phyloP scores from a whole-genome alignment of 2,888 invertebrate species.

The Agonopterix alstromeriana region DNA sequence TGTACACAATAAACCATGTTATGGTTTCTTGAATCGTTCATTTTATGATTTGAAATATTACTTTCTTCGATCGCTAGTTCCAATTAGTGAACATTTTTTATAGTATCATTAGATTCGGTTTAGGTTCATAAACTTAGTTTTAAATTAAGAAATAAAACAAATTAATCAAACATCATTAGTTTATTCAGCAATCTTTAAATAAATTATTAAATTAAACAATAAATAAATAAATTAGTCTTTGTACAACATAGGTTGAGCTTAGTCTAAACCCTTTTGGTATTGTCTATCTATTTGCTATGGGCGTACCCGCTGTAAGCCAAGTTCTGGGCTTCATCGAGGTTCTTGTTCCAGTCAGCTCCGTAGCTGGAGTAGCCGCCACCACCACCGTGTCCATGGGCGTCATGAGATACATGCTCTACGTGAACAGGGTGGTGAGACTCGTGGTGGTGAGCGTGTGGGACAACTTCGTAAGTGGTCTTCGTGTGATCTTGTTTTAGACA shows the following conservation, averaged over 20 bases:
- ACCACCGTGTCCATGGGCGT: slow-evolving; percentile 34
- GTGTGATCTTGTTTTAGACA: slow-evolving; percentile 62
- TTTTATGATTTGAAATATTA: too few relatives aligned
- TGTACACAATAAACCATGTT: too few relatives aligned
- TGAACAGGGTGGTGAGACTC: slow-evolving; percentile 79
- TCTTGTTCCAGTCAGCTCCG: slow-evolving; percentile 68
- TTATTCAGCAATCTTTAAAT: slow-evolving; percentile 39
- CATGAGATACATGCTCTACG: slow-evolving; percentile 65
- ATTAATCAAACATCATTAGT: slow-evolving; percentile 27
- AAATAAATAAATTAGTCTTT: slow-evolving; percentile 65
- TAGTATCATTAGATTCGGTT: too few relatives aligned
- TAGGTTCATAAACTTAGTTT: too few relatives aligned
- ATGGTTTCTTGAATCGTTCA: too few relatives aligned
- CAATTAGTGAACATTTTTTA: too few relatives aligned
- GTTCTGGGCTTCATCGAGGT: slow-evolving; percentile 81
- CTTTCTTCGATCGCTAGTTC: too few relatives aligned
- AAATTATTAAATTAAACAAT: slow-evolving; percentile 39
- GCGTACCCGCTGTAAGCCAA: slow-evolving; percentile 82
- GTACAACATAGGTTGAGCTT: slow-evolving; percentile 51
- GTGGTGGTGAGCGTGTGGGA: slow-evolving; percentile 72
- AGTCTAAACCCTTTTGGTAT: slow-evolving; percentile 21
- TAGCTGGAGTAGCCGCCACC: slow-evolving; percentile 42
- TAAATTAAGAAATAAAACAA: slow-evolving; percentile 20
- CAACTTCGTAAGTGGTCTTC: slow-evolving; percentile 66
- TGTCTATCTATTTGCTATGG: slow-evolving; percentile 44